Conservation (phyloP, 2,797 vertebrate species). For the Propithecus perrieri region DNA sequence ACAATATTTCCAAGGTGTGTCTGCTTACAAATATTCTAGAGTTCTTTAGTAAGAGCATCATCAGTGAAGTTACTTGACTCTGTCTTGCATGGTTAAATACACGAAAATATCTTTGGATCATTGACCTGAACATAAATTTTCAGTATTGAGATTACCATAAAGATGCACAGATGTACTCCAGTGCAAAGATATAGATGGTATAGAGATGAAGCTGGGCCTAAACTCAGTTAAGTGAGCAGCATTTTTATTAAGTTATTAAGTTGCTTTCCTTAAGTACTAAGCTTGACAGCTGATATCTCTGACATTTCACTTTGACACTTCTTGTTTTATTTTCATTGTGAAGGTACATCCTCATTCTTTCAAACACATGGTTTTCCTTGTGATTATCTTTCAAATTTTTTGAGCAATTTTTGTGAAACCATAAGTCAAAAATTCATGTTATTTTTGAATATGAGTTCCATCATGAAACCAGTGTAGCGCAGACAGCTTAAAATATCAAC, state of each 20-base stretch:
- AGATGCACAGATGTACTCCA: background rate
- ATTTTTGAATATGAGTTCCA: no score
- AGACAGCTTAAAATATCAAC: no score
- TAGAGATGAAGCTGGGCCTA: background rate
- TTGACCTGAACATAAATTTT: constrained; percentile 8
- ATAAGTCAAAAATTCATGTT: no score
- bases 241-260: background rate
- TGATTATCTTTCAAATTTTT: no score
- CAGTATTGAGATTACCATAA: background rate
- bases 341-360: no score
- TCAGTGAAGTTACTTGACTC: background rate
- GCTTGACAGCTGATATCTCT: no score
- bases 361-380: no score
- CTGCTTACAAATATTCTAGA: background rate
- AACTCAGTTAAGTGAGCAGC: background rate
- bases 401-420: no score
- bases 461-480: no score
- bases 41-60: constrained; percentile 4
- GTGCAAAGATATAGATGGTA: background rate
- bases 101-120: background rate
- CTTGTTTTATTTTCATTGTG: no score
- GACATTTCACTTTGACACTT: no score
- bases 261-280: no score
- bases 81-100: background rate
- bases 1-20: background rate